Evolutionary conservation across 1,140 invertebrate species (phyloP).

Genomic region (Camponotus floridanus): DNA sequence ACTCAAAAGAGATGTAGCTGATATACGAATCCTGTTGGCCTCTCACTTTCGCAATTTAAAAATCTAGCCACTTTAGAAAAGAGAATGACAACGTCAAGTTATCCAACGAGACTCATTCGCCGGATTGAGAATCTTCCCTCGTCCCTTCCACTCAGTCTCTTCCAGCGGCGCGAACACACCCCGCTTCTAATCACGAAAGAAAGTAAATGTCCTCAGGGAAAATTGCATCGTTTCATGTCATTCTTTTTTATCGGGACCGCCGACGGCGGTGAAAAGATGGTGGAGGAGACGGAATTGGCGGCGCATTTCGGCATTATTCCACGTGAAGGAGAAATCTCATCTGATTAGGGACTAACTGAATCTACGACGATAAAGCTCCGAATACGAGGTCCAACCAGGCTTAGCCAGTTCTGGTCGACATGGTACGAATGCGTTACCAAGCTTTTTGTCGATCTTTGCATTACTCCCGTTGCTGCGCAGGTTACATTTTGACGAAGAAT

Average conservation of each 20-base stretch:
- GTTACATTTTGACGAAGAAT: slow-evolving; percentile 60
- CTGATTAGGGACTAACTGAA: slow-evolving; percentile 68
- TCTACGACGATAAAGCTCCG: slow-evolving; percentile 74
- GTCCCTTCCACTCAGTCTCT: slow-evolving; percentile 19
- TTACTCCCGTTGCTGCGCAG: slow-evolving; percentile 9
- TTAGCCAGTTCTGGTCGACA: slow-evolving; percentile 45
- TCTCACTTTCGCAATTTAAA: slow-evolving; percentile 28
- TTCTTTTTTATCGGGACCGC: slow-evolving; percentile 17
- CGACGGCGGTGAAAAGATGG: not conserved
- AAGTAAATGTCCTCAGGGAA: slow-evolving; percentile 66
- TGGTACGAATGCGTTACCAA: slow-evolving; percentile 61
- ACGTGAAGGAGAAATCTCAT: slow-evolving; percentile 48
- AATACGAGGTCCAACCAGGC: slow-evolving; percentile 67
- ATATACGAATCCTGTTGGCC: not conserved
- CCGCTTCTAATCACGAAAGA: slow-evolving; percentile 67
- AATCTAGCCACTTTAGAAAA: slow-evolving; percentile 22
- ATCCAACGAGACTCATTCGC: slow-evolving; percentile 29
- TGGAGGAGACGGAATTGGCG: not conserved
- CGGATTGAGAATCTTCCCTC: slow-evolving; percentile 32
- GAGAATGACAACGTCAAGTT: slow-evolving; percentile 24
- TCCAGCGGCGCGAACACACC: slow-evolving; percentile 20
- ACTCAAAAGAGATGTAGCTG: slow-evolving; percentile 1
- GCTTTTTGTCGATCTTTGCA: slow-evolving; percentile 72
- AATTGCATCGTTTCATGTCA: slow-evolving; percentile 56
- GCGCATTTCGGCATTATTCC: slow-evolving; percentile 35